These are phyloP conservation scores for roundworm (Caenorhabditis elegans) DNA, from an alignment of 1,140 invertebrate genomes.

Conservation along the genomic window WBcel235 BX284602.5:4366001-4366500, in stretches of 20 bases:
- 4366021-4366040: no score
- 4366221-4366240: constrained; percentile 39
- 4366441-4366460: no score
- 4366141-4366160: no score
- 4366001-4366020: no score
- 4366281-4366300: constrained; percentile 49
- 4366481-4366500: no score
- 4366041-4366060: no score
- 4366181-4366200: constrained; percentile 59
- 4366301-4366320: constrained; percentile 54
- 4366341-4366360: constrained; percentile 93
- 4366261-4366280: constrained; percentile 58
- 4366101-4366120: no score
- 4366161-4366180: no score
- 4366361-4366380: constrained; percentile 84
- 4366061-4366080: no score
- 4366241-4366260: constrained; percentile 54
- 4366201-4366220: constrained; percentile 37
- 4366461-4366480: not conserved
- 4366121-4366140: no score
- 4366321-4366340: constrained; percentile 72
- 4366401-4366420: constrained; percentile 75
- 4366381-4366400: constrained; percentile 85
- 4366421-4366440: no score
- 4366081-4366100: no score